Conservation (phyloP, 2,113 vertebrate species). For the Triplophysa tibetana region DNA sequence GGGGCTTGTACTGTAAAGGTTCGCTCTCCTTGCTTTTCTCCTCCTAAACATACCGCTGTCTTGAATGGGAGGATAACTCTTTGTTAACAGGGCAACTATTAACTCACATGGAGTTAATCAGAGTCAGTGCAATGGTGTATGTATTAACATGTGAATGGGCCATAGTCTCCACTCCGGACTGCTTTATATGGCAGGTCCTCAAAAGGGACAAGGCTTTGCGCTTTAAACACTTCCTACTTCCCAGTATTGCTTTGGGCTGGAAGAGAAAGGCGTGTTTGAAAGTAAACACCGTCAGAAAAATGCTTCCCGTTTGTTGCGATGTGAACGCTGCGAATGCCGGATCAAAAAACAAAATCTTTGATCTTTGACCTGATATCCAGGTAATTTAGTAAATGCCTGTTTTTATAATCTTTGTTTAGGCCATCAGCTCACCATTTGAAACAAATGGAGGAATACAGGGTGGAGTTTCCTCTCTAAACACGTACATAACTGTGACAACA, state of each 20-base stretch:
- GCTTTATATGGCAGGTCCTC: constrained; percentile 84
- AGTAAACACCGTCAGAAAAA: constrained; percentile 47
- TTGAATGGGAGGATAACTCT: constrained; percentile 91
- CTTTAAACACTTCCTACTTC: constrained; percentile 86
- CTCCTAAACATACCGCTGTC: constrained; percentile 78
- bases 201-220: constrained; percentile 75
- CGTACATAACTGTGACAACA: no score
- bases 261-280: constrained; percentile 45
- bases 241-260: constrained; percentile 47
- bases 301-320: constrained; percentile 8
- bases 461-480: neutral
- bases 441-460: neutral
- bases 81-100: constrained; percentile 92
- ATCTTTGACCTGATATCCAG: constrained; percentile 25
- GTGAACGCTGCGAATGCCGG: neutral
- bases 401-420: neutral
- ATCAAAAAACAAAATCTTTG: neutral
- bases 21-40: constrained; percentile 52
- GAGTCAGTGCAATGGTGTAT: constrained; percentile 87
- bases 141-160: constrained; percentile 95
- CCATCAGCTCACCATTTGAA: no score
- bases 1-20: constrained; percentile 84
- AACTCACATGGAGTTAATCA: constrained; percentile 98
- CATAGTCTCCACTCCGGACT: constrained; percentile 81
- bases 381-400: neutral